Percentiles rank a stretch among this genome's conserved stretches.
These are phyloP conservation scores for Theonella swinhoei DNA, from an alignment of 37 sponge, comb jelly and placozoan genomes.

Conservation along the genomic window DNA sequence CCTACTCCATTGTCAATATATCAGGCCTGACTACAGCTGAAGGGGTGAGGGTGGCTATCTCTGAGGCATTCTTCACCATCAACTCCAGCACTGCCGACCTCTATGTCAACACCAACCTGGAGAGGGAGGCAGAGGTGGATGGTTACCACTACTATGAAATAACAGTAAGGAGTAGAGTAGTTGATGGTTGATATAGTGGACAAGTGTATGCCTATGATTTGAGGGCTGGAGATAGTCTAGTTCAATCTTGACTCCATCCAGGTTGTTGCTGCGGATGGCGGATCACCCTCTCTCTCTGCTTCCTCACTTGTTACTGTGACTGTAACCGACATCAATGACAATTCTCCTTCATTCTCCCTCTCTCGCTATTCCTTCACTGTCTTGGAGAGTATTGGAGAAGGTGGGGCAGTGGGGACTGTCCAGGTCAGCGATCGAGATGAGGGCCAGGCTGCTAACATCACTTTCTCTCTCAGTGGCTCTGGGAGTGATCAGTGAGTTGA, in stretches of 20 bases:
- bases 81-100: slow-evolving; percentile 39
- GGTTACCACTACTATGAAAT: slow-evolving; percentile 51
- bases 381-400: slow-evolving; percentile 11
- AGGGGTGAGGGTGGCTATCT: slow-evolving; percentile 10
- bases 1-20: not conserved
- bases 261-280: slow-evolving; percentile 67
- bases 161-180: slow-evolving; percentile 10
- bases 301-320: slow-evolving; percentile 13
- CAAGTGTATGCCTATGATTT: no score
- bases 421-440: slow-evolving; percentile 21
- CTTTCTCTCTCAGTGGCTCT: not conserved
- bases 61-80: slow-evolving; percentile 30
- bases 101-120: slow-evolving; percentile 44
- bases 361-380: slow-evolving; percentile 3
- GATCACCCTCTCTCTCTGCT: slow-evolving; percentile 44
- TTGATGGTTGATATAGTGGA: not conserved
- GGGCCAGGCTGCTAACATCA: slow-evolving; percentile 11
- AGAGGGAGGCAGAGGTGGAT: slow-evolving; percentile 51
- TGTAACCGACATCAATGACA: slow-evolving; percentile 44
- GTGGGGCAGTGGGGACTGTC: slow-evolving; percentile 10
- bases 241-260: slow-evolving; percentile 10
- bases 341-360: slow-evolving; percentile 20
- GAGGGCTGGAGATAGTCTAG: no score
- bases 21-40: slow-evolving; percentile 12
- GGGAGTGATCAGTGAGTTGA: slow-evolving; percentile 17